Evolutionary conservation across 2,888 invertebrate genomes (phyloP).

Genomic region (Eupithecia subfuscata): DNA sequence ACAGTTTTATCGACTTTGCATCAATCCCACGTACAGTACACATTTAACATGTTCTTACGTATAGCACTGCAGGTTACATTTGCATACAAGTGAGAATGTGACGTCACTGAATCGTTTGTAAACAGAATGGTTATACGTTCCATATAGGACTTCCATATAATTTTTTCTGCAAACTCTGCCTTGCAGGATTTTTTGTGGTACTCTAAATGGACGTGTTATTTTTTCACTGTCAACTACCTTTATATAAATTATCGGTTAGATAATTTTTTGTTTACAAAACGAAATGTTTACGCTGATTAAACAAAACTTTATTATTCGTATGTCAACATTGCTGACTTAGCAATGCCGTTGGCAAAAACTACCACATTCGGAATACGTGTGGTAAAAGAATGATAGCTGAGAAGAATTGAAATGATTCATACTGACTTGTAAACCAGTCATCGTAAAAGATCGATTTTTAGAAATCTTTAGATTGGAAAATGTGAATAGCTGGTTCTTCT

Average conservation of each 20-base stretch:
- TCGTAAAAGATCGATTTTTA: not conserved
- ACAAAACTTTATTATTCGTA: not conserved
- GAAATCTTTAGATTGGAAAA: not conserved
- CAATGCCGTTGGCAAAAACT: not conserved
- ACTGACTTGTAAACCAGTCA: not conserved
- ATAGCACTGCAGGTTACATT: constrained; percentile 43
- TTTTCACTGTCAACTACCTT: constrained; percentile 11
- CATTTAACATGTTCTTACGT: constrained; percentile 66
- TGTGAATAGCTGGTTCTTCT: not conserved
- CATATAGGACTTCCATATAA: constrained; percentile 43
- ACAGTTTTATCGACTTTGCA: constrained; percentile 65
- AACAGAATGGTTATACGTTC: constrained; percentile 54
- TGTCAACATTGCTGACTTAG: constrained; percentile 5
- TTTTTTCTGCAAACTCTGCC: constrained; percentile 23
- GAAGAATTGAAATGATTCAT: not conserved
- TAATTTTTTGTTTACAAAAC: constrained; percentile 7
- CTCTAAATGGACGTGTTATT: constrained; percentile 35
- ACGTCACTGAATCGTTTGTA: constrained; percentile 46
- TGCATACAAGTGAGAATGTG: constrained; percentile 45
- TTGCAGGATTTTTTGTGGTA: constrained; percentile 13
- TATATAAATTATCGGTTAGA: constrained; percentile 14
- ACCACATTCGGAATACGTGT: not conserved
- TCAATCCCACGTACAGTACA: constrained; percentile 79
- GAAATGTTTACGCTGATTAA: not conserved
- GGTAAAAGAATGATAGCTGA: not conserved